phyloP scores from a whole-genome alignment of 2,113 vertebrate genomes.

The Alethe diademata region DNA sequence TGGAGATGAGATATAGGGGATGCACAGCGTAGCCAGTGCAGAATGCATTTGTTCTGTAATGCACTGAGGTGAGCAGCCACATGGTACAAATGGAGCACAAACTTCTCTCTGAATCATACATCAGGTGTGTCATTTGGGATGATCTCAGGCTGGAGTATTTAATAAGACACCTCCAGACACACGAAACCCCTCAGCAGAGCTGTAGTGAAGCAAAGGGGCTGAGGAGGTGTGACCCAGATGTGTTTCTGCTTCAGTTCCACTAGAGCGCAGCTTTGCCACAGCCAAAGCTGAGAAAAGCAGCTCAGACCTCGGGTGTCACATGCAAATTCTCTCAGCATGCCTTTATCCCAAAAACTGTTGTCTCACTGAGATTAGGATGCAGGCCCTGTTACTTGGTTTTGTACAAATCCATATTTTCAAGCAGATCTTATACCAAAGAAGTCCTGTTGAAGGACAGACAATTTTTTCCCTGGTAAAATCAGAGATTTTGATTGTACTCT shows the following conservation, averaged over 20 bases:
- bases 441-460: background rate
- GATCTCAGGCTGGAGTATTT: background rate
- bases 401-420: background rate
- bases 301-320: background rate
- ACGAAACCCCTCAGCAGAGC: background rate
- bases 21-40: rapidly evolving
- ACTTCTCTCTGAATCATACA: no score
- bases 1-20: background rate
- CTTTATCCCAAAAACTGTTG: background rate
- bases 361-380: background rate
- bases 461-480: background rate
- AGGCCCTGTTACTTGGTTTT: background rate
- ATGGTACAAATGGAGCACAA: rapidly evolving
- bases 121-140: no score
- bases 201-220: no score
- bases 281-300: background rate
- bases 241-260: background rate
- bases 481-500: background rate
- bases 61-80: background rate
- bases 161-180: background rate
- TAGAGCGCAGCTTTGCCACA: constrained; percentile 47
- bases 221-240: background rate
- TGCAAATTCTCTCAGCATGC: background rate
- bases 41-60: background rate
- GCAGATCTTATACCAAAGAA: background rate